Base-by-base conservation (phyloP, 2,113 vertebrate genomes). In the Ptilonorhynchus violaceus region DNA sequence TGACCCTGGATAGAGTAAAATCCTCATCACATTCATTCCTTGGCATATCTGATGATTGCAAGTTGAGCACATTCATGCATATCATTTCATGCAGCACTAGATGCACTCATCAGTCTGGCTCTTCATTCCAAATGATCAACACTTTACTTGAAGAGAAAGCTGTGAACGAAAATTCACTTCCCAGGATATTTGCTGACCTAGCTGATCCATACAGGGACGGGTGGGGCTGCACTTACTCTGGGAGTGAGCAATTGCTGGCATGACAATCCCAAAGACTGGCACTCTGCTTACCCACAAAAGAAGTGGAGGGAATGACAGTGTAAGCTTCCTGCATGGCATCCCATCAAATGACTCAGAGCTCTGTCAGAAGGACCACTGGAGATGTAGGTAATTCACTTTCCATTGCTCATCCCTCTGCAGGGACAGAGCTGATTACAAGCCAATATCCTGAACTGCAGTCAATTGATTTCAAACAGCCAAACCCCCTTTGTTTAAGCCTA, bases 301-400 rank as follows among this genome's bases (percentile, higher is more conserved):
- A 47, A 92, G 84, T 46, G 87, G 86, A 91, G 53, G 37, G 60
- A 93, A 73, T 81, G 63, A 69, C 81, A 85, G 44, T 11, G n/a
- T 41, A 53, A 92, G 53, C 62, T 94, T 94, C 95, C 80, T 64
- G n/a, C 68, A 75, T 30, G 49, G 69, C 89, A 94, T 22, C 81
- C 62, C 84, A 89, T 78, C 68, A 77, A 79, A 56, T 95, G 89
- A 97, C 58, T 96, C 92, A 93, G 66, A 82, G 93, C 70, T 89
- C 85, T 3, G 14, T 69, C 92, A 93, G 37, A 94, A 87, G 62
- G 74, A 93, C 89, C 93, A 79, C 41, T 76, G 78, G 20, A 91
- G 37, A 62, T 27, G 50, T 49, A 64, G 62, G 85, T 58, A 92
- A 91, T 83, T 88, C 62, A 85, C 62, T 85, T 80, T 41, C 41